phyloP scores from a whole-genome alignment of 2,113 vertebrate genomes.

The Apeltes quadracus region DNA sequence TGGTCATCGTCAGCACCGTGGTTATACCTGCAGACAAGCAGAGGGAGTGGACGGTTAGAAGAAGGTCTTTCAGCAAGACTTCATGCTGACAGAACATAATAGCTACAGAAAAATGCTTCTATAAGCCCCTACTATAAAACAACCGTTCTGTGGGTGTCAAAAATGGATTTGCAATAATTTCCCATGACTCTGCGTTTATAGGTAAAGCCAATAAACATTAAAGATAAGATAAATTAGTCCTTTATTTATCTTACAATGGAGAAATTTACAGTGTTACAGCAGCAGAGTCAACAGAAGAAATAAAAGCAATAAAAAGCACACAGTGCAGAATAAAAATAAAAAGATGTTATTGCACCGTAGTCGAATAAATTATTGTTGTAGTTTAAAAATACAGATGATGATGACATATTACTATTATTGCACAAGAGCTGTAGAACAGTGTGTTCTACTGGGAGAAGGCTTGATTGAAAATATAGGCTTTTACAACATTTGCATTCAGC shows the following conservation, averaged over 20 bases:
- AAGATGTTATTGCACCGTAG: no score
- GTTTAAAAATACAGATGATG: no score
- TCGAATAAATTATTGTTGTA: no score
- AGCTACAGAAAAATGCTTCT: neutral
- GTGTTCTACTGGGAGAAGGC: neutral
- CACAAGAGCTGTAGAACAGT: no score
- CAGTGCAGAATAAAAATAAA: no score
- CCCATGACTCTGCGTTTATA: neutral
- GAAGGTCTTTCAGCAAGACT: neutral
- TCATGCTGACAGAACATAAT: neutral
- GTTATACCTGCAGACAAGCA: slow-evolving; percentile 85
- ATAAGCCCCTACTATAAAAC: neutral
- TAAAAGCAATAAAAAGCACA: no score
- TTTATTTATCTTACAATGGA: no score
- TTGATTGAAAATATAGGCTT: neutral
- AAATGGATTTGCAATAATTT: neutral
- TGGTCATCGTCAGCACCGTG: slow-evolving; percentile 96
- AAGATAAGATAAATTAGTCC: no score
- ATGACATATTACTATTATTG: no score
- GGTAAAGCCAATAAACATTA: neutral
- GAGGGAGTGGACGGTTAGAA: neutral
- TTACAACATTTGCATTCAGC: neutral
- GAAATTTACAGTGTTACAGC: no score
- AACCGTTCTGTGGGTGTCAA: neutral
- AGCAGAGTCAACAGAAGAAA: no score